Evolutionary conservation across 2,888 invertebrate species (phyloP), one percentile per base, ranked within the genome.

Genomic region (Hypercompe scribonia): DNA sequence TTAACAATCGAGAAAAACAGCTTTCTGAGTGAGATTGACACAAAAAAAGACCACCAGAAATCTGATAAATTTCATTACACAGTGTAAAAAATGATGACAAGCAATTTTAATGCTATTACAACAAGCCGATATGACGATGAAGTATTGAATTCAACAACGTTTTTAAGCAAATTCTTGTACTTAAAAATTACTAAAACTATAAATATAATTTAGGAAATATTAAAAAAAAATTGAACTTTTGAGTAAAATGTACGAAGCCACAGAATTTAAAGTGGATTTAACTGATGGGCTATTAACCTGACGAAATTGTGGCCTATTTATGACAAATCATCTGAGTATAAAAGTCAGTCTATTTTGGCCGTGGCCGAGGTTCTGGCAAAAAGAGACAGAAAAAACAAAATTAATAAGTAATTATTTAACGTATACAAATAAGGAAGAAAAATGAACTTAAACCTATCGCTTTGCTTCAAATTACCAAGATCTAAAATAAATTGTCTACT

Each of bases 191-290:
- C 36, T 65, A 21, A 73, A 46, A 50, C 24, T 33, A 67, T 8
- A n/a, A n/a, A 11, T 39, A 11, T 39, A 33, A 71, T 65, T 65
- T 68, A 63, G 73, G 76, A 73, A 68, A 67, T 36, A 71, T 66
- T 66, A 58, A 54, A 67, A 76, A 81, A 64, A 73, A 72, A 74
- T 65, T 68, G 24, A 50, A 50, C 24, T 50, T 42, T 50, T 18
- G 24, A 7, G 24, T 21, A 18, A 13, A 46, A 18, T 21, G 18
- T 50, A 50, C 8, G 24, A 24, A 50, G 24, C 50, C 24, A 24
- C 24, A 7, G 50, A 24, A 24, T 50, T 50, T 50, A 50, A 50
- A 50, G 50, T 24, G 8, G 46, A 50, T 50, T 50, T 21, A 3
- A 46, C 3, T 2, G 46, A 46, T 46, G 15, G 46, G 18, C 18